A percentile compares a stretch with the other conserved stretches of the same genome.
These are phyloP conservation scores for Dolichotis patagonum DNA, from an alignment of 2,113 vertebrate genomes.

Conservation along the genomic window DNA sequence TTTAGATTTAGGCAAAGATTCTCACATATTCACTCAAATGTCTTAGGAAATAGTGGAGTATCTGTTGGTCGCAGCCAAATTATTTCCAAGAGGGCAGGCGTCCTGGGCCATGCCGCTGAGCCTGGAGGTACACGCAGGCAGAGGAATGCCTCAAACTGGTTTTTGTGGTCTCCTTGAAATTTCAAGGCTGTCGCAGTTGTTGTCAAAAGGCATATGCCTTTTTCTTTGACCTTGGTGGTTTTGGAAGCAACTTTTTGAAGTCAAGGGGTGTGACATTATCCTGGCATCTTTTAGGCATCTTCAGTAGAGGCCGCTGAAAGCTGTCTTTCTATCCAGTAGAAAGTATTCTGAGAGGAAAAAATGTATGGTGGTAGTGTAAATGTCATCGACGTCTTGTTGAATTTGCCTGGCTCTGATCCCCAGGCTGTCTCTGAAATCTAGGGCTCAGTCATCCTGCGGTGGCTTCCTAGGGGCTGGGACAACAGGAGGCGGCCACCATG, in stretches of 20 bases:
- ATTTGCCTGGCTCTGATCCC: background rate
- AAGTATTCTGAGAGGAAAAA: background rate
- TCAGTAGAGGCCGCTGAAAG: accelerated
- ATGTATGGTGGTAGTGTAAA: background rate
- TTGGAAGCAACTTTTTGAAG: background rate
- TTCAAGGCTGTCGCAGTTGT: background rate
- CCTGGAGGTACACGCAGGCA: background rate
- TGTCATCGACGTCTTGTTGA: background rate
- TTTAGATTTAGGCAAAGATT: background rate
- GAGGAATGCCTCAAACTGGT: background rate
- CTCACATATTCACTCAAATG: background rate
- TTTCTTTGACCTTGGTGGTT: slow-evolving; percentile 14
- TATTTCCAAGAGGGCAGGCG: background rate
- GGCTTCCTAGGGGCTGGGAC: background rate
- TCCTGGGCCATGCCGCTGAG: background rate
- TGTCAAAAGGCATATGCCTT: background rate
- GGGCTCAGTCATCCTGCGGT: background rate
- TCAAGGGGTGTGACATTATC: background rate
- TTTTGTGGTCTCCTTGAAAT: background rate
- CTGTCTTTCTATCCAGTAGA: background rate
- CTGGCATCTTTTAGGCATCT: background rate
- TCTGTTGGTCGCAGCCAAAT: background rate
- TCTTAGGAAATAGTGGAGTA: background rate
- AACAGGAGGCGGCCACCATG: background rate
- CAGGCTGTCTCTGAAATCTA: too few relatives aligned